Evolutionary conservation across 2,113 vertebrate genomes (phyloP), one percentile per base, ranked within the genome.

Genomic region (Gymnarchus niloticus): DNA sequence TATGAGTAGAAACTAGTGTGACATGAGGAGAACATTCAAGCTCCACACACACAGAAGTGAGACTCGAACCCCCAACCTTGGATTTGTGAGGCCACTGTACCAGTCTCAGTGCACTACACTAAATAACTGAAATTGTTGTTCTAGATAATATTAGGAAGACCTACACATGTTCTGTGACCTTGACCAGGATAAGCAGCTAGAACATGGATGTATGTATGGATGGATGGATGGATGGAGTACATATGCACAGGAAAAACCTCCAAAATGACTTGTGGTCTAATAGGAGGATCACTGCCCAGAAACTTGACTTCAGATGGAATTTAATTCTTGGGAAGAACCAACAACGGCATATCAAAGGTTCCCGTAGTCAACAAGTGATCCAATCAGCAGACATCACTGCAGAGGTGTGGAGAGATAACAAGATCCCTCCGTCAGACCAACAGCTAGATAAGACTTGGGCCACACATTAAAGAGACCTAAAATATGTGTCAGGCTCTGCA

Each of bases 371-470:
- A 56, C 28, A 25, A 33, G 48, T 54, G 25, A 49, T 57, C 41
- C 37, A 84, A 61, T 86, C 88, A 65, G 46, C 86, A 80, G 83
- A 41, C 87, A 83, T 83, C 86, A 41, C 77, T 61, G 76, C 84
- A 80, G 37, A 86, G 85, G 85, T 83, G 76, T 48, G 87, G 84
- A 87, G 69, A 86, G 88, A 90, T 89, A 86, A 28, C 86, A 37
- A 82, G 82, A 83, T 76, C 59, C 85, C 54, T 59, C 56, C 51
- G 56, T 88, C 81, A 85, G 78, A 76, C 84, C 44, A 46, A 37
- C 25, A 54, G 51, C 14, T 54, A 89, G 91, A 89, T 89, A 89
- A 89, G 85, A 77, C 23, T n/a, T 54, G 80, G 86, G 57, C 86
- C 84, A 86, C 81, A 87, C 87, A 88, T 78, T 86, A 85, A 87